phyloP scores from a whole-genome alignment of 2,113 vertebrate genomes.

The Tiliqua scincoides region DNA sequence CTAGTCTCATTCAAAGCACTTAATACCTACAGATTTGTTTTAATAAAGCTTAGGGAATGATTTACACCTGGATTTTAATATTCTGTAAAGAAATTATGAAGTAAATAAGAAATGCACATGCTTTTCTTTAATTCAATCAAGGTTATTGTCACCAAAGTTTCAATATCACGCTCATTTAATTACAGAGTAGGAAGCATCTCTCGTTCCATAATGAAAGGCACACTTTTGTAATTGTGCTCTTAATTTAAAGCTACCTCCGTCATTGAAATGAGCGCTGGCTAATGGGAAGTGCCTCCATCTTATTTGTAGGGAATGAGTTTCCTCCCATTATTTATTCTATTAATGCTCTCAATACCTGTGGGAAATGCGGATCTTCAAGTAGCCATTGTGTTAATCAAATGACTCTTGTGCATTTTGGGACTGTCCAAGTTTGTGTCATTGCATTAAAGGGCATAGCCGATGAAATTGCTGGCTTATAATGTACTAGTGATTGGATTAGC shows the following conservation, averaged over 20 bases:
- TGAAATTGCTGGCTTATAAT: conserved; percentile 60
- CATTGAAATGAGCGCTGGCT: not conserved
- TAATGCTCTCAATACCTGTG: conserved; percentile 34
- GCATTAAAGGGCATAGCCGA: conserved; percentile 54
- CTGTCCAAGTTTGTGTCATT: conserved; percentile 57
- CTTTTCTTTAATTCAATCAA: conserved; percentile 53
- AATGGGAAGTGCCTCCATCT: conserved; percentile 23
- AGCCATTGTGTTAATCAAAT: conserved; percentile 55
- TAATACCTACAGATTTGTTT: conserved; percentile 43
- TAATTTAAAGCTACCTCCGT: conserved; percentile 10
- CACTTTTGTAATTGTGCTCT: conserved; percentile 13
- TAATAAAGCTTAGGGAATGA: conserved; percentile 1
- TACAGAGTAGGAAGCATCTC: conserved; percentile 46
- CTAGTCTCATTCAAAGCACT: conserved; percentile 26
- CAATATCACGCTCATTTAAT: conserved; percentile 44
- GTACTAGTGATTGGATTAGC: conserved; percentile 67
- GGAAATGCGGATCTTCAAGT: conserved; percentile 34
- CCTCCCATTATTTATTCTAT: conserved; percentile 48
- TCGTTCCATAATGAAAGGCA: conserved; percentile 13
- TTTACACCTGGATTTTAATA: conserved; percentile 52
- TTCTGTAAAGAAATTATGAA: conserved; percentile 43
- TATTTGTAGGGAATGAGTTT: conserved; percentile 34
- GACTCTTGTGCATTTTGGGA: conserved; percentile 27
- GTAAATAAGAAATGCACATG: conserved; percentile 21
- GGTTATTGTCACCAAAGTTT: conserved; percentile 46